These are phyloP conservation scores for Sinocyclocheilus anshuiensis DNA, from an alignment of 2,113 vertebrate genomes.

Conservation along the genomic window DNA sequence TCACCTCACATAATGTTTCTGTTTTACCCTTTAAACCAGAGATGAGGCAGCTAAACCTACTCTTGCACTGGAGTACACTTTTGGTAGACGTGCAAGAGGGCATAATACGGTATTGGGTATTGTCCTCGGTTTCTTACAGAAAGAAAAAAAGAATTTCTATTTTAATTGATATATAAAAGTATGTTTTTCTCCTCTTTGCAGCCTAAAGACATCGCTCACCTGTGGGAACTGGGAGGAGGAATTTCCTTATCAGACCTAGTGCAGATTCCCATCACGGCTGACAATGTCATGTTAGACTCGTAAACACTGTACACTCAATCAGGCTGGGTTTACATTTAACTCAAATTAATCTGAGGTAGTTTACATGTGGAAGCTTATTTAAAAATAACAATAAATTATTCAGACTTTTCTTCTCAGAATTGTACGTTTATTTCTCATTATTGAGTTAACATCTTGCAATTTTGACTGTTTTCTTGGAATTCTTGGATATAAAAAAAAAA, in stretches of 20 bases:
- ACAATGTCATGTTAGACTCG: conserved; percentile 77
- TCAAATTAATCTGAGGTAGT: too few species aligned
- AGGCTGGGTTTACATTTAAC: conserved; percentile 42
- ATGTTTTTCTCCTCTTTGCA: conserved; percentile 62
- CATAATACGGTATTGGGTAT: conserved; percentile 65
- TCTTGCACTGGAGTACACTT: conserved; percentile 92
- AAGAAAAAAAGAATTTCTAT: conserved; percentile 51
- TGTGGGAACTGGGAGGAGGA: conserved; percentile 96
- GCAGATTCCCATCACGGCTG: conserved; percentile 83
- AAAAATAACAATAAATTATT: too few species aligned
- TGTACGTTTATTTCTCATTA: too few species aligned
- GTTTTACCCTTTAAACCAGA: conserved; percentile 68
- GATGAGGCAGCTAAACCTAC: conserved; percentile 91
- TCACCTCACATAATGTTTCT: neutral
- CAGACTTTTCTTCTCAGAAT: too few species aligned
- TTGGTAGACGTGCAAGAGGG: conserved; percentile 86
- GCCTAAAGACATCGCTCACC: conserved; percentile 92
- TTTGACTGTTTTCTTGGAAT: too few species aligned
- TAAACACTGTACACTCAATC: neutral
- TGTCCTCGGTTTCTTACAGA: neutral
- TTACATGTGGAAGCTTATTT: too few species aligned
- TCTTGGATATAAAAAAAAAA: too few species aligned
- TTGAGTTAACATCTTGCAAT: too few species aligned
- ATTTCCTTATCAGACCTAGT: conserved; percentile 88
- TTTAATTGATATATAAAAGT: neutral